Percentiles rank a stretch among this genome's conserved stretches.
Evolutionary conservation across 2,888 invertebrate genomes (phyloP).

Genomic region (Geophilus truncorum): DNA sequence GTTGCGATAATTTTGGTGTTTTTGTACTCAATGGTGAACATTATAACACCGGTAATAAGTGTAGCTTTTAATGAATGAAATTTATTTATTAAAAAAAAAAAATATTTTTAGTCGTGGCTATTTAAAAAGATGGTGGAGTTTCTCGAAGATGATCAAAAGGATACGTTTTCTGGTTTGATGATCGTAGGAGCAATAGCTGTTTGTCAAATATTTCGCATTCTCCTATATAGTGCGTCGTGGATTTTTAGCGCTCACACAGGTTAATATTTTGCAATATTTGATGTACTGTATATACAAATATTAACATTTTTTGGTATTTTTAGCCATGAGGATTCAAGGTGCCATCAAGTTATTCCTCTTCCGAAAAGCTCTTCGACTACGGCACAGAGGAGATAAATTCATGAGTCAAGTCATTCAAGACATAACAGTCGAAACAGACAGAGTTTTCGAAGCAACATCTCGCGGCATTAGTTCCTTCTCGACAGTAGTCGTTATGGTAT

Average conservation of each 20-base stretch:
- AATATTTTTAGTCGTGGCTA: slow-evolving; percentile 40
- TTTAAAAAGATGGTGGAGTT: slow-evolving; percentile 41
- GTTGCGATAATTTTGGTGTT: slow-evolving; percentile 45
- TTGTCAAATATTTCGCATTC: not conserved
- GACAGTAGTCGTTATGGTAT: slow-evolving; percentile 47
- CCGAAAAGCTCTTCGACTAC: slow-evolving; percentile 48
- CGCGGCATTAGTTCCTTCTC: slow-evolving; percentile 17
- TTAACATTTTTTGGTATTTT: not conserved
- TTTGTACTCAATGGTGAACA: slow-evolving; percentile 45
- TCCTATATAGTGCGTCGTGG: not conserved
- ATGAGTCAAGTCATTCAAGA: slow-evolving; percentile 46
- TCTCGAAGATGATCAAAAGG: slow-evolving; percentile 41
- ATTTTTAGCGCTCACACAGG: slow-evolving; percentile 28
- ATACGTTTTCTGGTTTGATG: slow-evolving; percentile 42
- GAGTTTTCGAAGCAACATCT: not conserved
- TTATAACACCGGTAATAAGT: slow-evolving; percentile 49
- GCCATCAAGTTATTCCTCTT: slow-evolving; percentile 47
- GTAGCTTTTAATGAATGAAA: too few species aligned
- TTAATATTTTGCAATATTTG: not conserved
- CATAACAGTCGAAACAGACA: not conserved
- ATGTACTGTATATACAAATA: not conserved
- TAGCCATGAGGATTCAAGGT: slow-evolving; percentile 42
- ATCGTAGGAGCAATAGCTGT: slow-evolving; percentile 41
- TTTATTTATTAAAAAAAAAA: too few species aligned
- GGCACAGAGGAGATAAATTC: slow-evolving; percentile 47